Evolutionary conservation across 1,140 invertebrate genomes (phyloP).

Genomic region (Calycopis cecrops): DNA sequence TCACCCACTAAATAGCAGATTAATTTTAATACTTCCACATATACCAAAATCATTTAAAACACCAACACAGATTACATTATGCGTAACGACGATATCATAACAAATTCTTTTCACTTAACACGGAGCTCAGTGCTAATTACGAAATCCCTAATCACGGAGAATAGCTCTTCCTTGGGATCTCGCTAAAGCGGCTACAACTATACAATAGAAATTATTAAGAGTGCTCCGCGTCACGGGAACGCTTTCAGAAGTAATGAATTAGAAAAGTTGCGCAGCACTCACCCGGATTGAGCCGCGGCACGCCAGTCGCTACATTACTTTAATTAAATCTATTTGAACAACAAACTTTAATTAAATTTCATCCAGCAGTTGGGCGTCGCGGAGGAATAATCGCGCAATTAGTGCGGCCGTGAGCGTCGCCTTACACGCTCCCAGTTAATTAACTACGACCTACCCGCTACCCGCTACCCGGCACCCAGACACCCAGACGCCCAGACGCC

Average conservation of each 20-base stretch:
- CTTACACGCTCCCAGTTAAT: slow-evolving; percentile 72
- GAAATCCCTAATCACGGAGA: neutral
- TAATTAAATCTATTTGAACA: slow-evolving; percentile 76
- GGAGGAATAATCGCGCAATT: slow-evolving; percentile 75
- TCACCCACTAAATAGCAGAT: too few relatives aligned
- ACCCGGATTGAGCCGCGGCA: slow-evolving; percentile 68
- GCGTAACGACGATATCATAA: too few relatives aligned
- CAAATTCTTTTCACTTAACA: too few relatives aligned
- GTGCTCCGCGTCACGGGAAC: slow-evolving; percentile 70
- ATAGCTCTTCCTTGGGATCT: slow-evolving; percentile 34
- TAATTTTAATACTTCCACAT: too few relatives aligned
- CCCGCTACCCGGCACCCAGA: slow-evolving; percentile 35
- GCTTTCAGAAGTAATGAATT: slow-evolving; percentile 75
- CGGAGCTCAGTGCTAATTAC: neutral
- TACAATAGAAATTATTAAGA: slow-evolving; percentile 75
- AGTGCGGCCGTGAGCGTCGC: slow-evolving; percentile 72
- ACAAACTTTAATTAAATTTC: slow-evolving; percentile 76
- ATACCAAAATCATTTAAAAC: too few relatives aligned
- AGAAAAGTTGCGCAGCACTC: slow-evolving; percentile 74
- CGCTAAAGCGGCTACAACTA: slow-evolving; percentile 55
- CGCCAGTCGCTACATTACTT: slow-evolving; percentile 69
- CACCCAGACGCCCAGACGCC: slow-evolving; percentile 33
- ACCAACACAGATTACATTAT: too few relatives aligned
- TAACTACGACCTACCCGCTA: slow-evolving; percentile 61
- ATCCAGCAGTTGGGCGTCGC: slow-evolving; percentile 73